Evolutionary conservation across 2,888 invertebrate species (phyloP), one percentile per base, ranked within the genome.

Genomic region (Polyommatus icarus): DNA sequence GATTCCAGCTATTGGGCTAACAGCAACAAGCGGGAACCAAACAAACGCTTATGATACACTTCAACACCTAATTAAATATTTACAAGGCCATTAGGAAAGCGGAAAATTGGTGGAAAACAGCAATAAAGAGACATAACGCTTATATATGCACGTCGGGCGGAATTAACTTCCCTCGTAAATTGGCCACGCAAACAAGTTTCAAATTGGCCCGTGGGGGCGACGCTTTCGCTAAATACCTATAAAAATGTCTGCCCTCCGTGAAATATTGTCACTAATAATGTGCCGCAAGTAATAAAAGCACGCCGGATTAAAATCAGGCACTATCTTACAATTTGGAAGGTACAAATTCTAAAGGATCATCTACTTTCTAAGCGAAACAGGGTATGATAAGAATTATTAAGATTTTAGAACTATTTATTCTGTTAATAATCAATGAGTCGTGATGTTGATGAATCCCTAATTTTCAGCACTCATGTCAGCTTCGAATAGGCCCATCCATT

Each of bases 201-300:
- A 93, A 93, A 93, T 93, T 92, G 92, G 92, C 89, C 90, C 88
- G 91, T 86, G 88, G 91, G 89, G 88, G 91, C 90, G 92, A 91
- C 92, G 90, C 90, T 93, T 91, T 91, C 91, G 93, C 93, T 93
- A 93, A 93, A 93, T 93, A 93, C 92, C 93, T 93, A 93, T 93
- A 93, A 93, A 93, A 93, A 92, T 92, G 93, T 93, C 93, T 89
- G 88, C 88, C 87, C 87, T 81, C 86, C 82, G 91, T 93, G 91
- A 93, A 91, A 91, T 93, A 93, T 91, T 89, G 92, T 91, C 88
- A 91, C 89, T 89, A 88, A 87, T 85, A 85, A 80, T 71, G 75
- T 84, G 89, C 84, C 78, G n/a, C 79, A 83, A 82, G 78, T n/a
- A 29, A 80, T 8, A 61, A 80, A 83, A 79, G 78, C 29, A n/a